Base-by-base conservation (phyloP, 2,113 vertebrate species). In the Oryzias javanicus region DNA sequence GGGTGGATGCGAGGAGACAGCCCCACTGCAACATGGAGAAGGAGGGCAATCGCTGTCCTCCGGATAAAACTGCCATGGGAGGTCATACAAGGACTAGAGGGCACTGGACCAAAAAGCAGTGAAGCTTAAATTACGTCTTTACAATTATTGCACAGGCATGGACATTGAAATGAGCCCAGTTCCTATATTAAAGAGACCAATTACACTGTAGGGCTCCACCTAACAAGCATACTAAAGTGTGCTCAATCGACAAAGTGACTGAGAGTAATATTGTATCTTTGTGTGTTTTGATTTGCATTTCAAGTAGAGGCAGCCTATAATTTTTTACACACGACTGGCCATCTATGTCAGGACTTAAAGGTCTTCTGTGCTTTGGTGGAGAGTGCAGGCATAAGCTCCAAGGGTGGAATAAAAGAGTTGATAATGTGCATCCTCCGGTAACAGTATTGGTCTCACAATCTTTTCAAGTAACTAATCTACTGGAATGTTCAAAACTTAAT, bases 281-380 rank as follows among this genome's bases (percentile, higher is more conserved):
- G 70, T 62, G 51, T 45, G n/a, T 66, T 49, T 54, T 64, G 40
- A 8, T 50, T 35, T 64, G 42, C 13, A 12, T 57, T 62, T 72
- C 13, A 60, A 48, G 42, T 25, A 1, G 40, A 74, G 50, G 50
- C 62, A 70, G 59, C 12, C 44, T 60, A 59, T 17, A 60, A 15
- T 10, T 57, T 81, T 79, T 78, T 27, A 80, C 70, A 72, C 69
- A 75, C 78, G 67, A 60, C 60, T 50, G 73, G 55, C 49, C 60
- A 78, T 78, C 63, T 72, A 55, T 75, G 79, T 78, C 76, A 50
- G 58, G 69, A 70, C 42, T 59, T 56, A 8, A 55, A 44, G 49
- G 64, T 60, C 22, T 22, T 50, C 44, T 13, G 52, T 13, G 20
- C 35, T 72, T 71, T 60, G 52, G 40, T 13, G 22, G 29, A 59